Evolutionary conservation across 2,113 vertebrate genomes (phyloP).

Genomic region (Rhadina sibilatrix): DNA sequence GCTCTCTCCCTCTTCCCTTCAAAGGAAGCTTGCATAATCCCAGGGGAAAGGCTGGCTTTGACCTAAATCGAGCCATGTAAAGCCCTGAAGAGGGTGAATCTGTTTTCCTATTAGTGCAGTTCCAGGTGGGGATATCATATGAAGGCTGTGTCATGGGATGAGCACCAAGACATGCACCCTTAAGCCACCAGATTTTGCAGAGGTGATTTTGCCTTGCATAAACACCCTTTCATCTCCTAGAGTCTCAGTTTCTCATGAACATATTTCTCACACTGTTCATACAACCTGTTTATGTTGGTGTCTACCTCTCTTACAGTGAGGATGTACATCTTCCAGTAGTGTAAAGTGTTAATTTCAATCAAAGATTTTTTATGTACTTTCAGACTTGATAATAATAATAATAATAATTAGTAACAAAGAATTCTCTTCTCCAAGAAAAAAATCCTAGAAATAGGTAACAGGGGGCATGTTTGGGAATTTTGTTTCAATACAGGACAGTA

Average conservation of each 20-base stretch:
- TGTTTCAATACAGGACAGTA: not conserved
- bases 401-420: not conserved
- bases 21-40: not conserved
- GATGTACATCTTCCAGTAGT: not conserved
- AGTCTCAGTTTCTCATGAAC: not conserved
- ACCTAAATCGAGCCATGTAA: fast-evolving
- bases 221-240: not conserved
- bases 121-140: not conserved
- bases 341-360: not conserved
- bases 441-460: not conserved
- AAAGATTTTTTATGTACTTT: not conserved
- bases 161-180: not conserved
- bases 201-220: not conserved
- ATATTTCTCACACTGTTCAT: not conserved
- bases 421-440: not conserved
- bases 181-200: not conserved
- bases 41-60: not conserved
- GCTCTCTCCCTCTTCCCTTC: not conserved
- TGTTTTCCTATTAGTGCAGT: fast-evolving
- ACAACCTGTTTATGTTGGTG: not conserved
- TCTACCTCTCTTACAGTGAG: not conserved
- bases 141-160: not conserved
- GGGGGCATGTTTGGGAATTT: not conserved
- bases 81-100: not conserved
- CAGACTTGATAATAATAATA: not conserved